phyloP scores from a whole-genome alignment of 1,140 invertebrate species.

The Monochamus saltuarius region DNA sequence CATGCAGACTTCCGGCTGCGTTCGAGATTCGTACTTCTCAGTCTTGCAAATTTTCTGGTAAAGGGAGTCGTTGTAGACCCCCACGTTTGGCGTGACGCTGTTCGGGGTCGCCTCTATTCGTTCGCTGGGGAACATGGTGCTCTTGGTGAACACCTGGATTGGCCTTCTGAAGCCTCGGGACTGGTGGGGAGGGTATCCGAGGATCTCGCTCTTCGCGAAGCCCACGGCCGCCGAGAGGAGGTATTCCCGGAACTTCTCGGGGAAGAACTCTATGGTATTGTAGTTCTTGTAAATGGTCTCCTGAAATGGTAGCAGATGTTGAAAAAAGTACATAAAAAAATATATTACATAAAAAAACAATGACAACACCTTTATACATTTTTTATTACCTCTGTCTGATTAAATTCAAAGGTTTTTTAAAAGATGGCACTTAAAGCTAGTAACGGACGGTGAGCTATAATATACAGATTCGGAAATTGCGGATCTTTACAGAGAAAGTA shows the following conservation, averaged over 20 bases:
- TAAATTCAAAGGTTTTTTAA: no score
- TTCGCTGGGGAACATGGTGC: conserved; percentile 59
- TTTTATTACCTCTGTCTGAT: no score
- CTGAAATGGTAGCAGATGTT: conserved; percentile 25
- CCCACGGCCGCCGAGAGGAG: conserved; percentile 87
- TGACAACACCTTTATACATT: no score
- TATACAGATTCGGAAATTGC: no score
- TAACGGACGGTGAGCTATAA: no score
- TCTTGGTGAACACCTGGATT: conserved; percentile 82
- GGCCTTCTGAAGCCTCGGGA: conserved; percentile 88
- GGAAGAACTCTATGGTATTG: conserved; percentile 81
- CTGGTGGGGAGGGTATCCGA: conserved; percentile 81
- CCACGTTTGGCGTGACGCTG: conserved; percentile 31
- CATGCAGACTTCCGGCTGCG: conserved; percentile 18
- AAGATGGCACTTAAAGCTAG: no score
- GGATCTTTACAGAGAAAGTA: no score
- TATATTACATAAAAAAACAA: no score
- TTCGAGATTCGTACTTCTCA: conserved; percentile 35
- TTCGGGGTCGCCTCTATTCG: conserved; percentile 43
- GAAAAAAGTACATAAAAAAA: no score
- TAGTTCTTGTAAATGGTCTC: conserved; percentile 69
- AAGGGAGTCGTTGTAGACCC: conserved; percentile 1
- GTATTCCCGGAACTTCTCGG: conserved; percentile 88
- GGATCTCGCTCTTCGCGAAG: conserved; percentile 82
- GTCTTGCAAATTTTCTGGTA: conserved; percentile 12